These are phyloP conservation scores for Bombus confusus DNA, from an alignment of 1,140 invertebrate genomes.

Conservation along the genomic window DNA sequence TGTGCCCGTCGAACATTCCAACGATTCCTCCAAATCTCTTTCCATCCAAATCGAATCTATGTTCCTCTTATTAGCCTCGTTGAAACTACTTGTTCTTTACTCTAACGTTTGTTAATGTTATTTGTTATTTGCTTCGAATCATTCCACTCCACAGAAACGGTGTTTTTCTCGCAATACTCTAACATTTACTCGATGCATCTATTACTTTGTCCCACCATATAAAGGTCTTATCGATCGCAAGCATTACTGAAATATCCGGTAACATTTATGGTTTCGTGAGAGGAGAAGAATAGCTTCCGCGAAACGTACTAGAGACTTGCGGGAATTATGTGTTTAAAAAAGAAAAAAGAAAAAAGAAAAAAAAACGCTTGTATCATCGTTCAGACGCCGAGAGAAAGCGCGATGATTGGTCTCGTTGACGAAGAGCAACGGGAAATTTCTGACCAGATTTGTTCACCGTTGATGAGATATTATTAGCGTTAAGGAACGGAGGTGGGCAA, in stretches of 20 bases:
- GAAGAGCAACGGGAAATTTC: not conserved
- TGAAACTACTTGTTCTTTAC: too few relatives aligned
- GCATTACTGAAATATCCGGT: not conserved
- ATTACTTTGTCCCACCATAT: not conserved
- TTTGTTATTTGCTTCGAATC: not conserved
- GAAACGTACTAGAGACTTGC: slow-evolving; percentile 6
- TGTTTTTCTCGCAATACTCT: not conserved
- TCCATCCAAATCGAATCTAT: slow-evolving; percentile 42
- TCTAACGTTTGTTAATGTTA: not conserved
- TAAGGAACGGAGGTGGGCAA: slow-evolving; percentile 11
- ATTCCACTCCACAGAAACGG: not conserved
- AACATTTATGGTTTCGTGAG: not conserved
- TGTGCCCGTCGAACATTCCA: slow-evolving; percentile 25
- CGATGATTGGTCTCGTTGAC: not conserved
- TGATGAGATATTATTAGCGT: not conserved
- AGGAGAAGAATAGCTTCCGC: not conserved
- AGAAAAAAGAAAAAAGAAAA: too few relatives aligned
- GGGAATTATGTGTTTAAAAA: not conserved
- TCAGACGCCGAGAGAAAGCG: not conserved
- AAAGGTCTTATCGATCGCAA: not conserved
- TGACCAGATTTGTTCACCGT: slow-evolving; percentile 7
- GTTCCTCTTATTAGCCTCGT: slow-evolving; percentile 45
- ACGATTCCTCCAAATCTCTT: slow-evolving; percentile 11
- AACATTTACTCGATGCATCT: not conserved
- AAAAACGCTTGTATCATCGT: slow-evolving; percentile 12